Percentiles rank a stretch among this genome's conserved stretches.
Conservation (phyloP, 1,140 invertebrate species). For the Alviniconcha marisindica region DNA sequence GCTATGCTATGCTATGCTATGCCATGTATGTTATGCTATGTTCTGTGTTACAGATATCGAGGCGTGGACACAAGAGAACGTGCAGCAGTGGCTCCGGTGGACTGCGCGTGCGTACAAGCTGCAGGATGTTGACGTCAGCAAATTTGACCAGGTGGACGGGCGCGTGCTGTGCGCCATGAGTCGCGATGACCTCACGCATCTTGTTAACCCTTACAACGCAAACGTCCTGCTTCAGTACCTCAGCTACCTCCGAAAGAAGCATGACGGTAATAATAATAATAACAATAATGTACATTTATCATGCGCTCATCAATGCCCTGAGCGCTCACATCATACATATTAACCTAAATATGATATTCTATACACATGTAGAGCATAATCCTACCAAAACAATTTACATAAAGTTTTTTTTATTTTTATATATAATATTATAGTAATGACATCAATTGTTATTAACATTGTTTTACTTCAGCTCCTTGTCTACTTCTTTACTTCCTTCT, state of each 20-base stretch:
- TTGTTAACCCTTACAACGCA: constrained; percentile 65
- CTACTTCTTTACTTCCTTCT: too few relatives aligned
- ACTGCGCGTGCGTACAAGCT: constrained; percentile 81
- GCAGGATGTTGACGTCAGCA: constrained; percentile 75
- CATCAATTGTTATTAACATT: too few relatives aligned
- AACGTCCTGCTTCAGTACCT: constrained; percentile 68
- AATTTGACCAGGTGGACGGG: constrained; percentile 80
- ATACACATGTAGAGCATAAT: too few relatives aligned
- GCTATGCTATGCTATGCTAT: too few relatives aligned
- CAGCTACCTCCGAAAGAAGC: constrained; percentile 61
- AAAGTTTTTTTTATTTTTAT: too few relatives aligned
- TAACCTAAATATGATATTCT: too few relatives aligned
- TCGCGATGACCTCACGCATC: constrained; percentile 65
- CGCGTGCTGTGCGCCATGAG: constrained; percentile 79
- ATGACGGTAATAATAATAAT: constrained; percentile 65
- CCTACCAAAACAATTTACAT: too few relatives aligned
- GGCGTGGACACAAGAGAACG: constrained; percentile 81
- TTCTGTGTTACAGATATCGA: constrained; percentile 78
- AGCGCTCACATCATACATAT: too few relatives aligned
- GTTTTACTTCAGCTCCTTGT: too few relatives aligned
- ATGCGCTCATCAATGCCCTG: too few relatives aligned
- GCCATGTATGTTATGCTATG: neutral
- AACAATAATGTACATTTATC: too few relatives aligned
- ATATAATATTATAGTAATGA: too few relatives aligned
- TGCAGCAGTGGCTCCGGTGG: constrained; percentile 83